These are phyloP conservation scores for Parapsyche elsis DNA, from an alignment of 1,140 invertebrate genomes.

Conservation along the genomic window DNA sequence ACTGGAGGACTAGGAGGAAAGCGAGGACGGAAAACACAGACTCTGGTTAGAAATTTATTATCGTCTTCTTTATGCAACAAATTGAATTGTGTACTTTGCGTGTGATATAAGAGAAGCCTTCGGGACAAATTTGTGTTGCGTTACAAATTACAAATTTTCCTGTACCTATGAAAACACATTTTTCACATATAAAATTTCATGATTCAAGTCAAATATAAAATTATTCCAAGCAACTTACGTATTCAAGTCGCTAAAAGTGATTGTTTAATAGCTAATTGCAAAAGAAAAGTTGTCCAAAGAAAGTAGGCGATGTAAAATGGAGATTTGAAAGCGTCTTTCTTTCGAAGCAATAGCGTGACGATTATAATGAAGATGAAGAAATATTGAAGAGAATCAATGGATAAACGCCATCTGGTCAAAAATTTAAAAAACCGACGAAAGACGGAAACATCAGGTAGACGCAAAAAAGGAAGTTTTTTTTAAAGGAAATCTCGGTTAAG, in stretches of 20 bases:
- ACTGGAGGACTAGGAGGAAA: neutral
- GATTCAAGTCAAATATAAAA: too few species aligned
- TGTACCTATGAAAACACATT: too few species aligned
- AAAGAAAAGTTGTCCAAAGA: too few species aligned
- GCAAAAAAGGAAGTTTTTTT: slow-evolving; percentile 23
- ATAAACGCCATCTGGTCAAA: slow-evolving; percentile 42
- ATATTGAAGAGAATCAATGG: neutral
- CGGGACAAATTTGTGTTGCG: too few species aligned
- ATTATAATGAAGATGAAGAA: slow-evolving; percentile 12
- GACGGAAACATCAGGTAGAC: slow-evolving; percentile 35
- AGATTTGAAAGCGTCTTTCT: slow-evolving; percentile 3
- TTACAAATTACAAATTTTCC: too few species aligned
- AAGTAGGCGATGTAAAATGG: too few species aligned
- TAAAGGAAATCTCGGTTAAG: slow-evolving; percentile 9
- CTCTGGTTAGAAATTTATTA: neutral
- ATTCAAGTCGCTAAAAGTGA: too few species aligned
- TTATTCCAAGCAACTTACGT: too few species aligned
- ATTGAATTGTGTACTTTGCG: slow-evolving; percentile 16
- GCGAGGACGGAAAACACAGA: neutral
- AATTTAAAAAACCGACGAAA: slow-evolving; percentile 42
- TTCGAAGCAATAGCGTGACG: neutral
- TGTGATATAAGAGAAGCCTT: neutral
- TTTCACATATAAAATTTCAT: too few species aligned
- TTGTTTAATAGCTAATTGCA: too few species aligned
- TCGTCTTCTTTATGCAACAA: slow-evolving; percentile 2